These are phyloP conservation scores for Conomelus anceps DNA, from an alignment of 2,888 invertebrate species.

Conservation along the genomic window DNA sequence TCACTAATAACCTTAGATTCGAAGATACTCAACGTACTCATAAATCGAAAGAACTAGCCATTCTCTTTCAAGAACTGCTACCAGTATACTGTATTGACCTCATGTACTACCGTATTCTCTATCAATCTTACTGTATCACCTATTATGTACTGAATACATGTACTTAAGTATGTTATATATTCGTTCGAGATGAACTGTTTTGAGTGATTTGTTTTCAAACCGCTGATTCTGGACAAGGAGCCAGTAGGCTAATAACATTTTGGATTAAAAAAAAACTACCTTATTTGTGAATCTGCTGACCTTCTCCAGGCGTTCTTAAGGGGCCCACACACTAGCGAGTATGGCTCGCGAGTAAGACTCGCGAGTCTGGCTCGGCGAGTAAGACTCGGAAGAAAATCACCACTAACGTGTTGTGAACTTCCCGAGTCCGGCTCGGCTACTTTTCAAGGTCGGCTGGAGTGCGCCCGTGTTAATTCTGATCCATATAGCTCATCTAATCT, in stretches of 20 bases:
- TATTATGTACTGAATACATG: neutral
- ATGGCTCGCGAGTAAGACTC: too few species aligned
- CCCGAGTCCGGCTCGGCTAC: too few species aligned
- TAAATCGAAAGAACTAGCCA: neutral
- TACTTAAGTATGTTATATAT: too few species aligned
- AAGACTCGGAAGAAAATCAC: too few species aligned
- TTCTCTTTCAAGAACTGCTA: neutral
- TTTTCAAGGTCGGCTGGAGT: too few species aligned
- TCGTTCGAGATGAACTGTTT: neutral
- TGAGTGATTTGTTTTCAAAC: too few species aligned
- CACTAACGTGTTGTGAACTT: too few species aligned
- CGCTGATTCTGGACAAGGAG: neutral
- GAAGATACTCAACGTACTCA: neutral
- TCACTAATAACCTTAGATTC: neutral
- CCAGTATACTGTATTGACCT: too few species aligned
- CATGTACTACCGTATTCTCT: neutral
- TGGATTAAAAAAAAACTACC: neutral
- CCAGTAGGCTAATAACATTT: neutral
- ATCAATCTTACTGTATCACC: neutral
- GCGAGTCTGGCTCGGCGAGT: too few species aligned
- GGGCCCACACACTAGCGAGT: too few species aligned
- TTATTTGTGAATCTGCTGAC: neutral
- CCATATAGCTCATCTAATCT: too few species aligned
- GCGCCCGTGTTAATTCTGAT: too few species aligned
- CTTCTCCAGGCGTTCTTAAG: neutral